Evolutionary conservation across 2,888 invertebrate genomes (phyloP), one percentile per base, ranked within the genome.

Genomic region (Ornithoptera priamus): DNA sequence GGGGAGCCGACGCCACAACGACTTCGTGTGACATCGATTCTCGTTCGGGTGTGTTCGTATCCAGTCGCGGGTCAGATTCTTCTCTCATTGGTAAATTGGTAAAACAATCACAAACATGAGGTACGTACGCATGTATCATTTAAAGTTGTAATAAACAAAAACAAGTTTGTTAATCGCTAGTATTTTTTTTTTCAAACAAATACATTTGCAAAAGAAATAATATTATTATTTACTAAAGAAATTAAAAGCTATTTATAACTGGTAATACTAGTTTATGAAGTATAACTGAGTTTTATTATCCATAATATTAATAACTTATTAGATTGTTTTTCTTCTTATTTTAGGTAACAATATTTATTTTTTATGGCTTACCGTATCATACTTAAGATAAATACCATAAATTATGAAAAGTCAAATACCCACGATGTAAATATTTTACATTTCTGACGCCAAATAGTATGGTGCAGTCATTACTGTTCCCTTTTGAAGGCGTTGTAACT

Each of bases 11-110:
- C 77, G 76, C 76, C 77, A 75, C 75, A 78, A 78, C 77, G 74
- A 75, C 82, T 84, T 90, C 90, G 89, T 80, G 78, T 86, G 85
- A 84, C 90, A 92, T 91, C 91, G 92, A 90, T 90, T 89, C 78
- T 73, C 68, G 81, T 76, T 91, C 92, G 91, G 86, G 69, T 71
- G 73, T 63, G 73, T 80, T 88, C 89, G 89, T 57, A 22, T 18
- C 62, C 30, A 30, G 78, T 69, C 57, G 82, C 93, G 94, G 70
- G 73, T 72, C 72, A 75, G 56, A 57, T 50, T 63, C 12, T 60
- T 60, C 46, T 64, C 53, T 20, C 67, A 62, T 56, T 6, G 22
- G 61, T 61, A 22, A 17, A 50, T 50, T 58, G 63, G 7, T 56
- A 46, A 57, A 6, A n/a, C n/a, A 20, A 10, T 18, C 10, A 57